Base-by-base conservation (phyloP, 2,797 vertebrate genomes). In the Synaphobranchus kaupii region DNA sequence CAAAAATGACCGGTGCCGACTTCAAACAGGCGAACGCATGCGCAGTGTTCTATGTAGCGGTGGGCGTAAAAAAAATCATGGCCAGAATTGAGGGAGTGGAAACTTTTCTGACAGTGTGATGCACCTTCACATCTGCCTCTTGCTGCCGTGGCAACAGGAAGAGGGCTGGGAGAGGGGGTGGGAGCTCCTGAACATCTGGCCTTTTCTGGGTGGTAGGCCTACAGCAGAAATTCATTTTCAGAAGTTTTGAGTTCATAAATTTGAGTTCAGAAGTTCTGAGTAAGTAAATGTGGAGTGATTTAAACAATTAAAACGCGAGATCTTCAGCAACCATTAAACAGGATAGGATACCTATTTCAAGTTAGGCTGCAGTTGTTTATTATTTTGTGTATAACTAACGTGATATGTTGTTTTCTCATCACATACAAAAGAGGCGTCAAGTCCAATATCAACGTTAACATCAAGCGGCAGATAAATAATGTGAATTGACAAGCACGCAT, bases 111-210 rank as follows among this genome's bases (percentile, higher is more conserved):
- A 47, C 39, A 80, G 20, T 20, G 25, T 44, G 20, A 54, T 52
- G 63, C 17, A 80, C 76, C 76, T 80, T 80, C 76, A 47, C 76
- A 80, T 80, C 76, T 80, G 76, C 22, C 76, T 25, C 39, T 48
- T n/a, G 44, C 44, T 80, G 20, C 76, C 76, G 44, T 9, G 44
- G 76, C n/a, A 80, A 80, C 76, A 80, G 76, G 44, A 80, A 78
- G 68, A 0, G 52, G 54, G 71, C n/a, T 1, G 50, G 66, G 66
- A 89, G 92, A 93, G 92, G 93, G 92, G 93, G 5, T 0, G 73
- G 90, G 91, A 92, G 92, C 94, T 22, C 68, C 48, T 34, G 39
- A 93, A 95, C 95, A 96, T 95, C 95, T 96, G 95, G 95, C 93
- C 90, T 90, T 94, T 93, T 95, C 94, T 94, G 92, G 92, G 90